Conservation (phyloP, 2,113 vertebrate species). For the Serilophus lunatus region DNA sequence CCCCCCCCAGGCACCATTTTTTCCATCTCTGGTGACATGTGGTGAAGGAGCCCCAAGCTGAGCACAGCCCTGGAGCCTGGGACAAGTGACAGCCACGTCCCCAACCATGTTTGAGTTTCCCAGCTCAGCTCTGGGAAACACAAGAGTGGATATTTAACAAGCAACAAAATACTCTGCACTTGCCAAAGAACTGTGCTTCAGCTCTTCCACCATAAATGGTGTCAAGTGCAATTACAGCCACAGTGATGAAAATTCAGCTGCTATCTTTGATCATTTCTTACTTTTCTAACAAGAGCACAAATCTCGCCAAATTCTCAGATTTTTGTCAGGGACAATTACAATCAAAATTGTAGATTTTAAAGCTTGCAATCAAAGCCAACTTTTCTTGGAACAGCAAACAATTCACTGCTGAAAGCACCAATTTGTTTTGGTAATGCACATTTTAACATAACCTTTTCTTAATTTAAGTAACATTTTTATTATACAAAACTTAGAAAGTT, state of each 20-base stretch:
- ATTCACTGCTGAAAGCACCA: conserved; percentile 54
- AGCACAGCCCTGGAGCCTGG: not conserved
- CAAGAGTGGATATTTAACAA: conserved; percentile 37
- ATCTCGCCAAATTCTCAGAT: conserved; percentile 65
- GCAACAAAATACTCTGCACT: conserved; percentile 1
- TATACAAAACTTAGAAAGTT: conserved; percentile 65
- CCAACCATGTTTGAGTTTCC: not conserved
- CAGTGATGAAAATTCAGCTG: conserved; percentile 52
- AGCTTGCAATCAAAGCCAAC: conserved; percentile 67
- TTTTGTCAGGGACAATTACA: conserved; percentile 72
- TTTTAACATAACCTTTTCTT: conserved; percentile 59
- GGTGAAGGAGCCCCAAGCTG: not conserved
- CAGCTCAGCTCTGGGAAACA: conserved; percentile 24
- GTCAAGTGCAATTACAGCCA: conserved; percentile 49
- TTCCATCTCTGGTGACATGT: not conserved
- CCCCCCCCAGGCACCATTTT: not conserved
- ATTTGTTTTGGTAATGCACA: conserved; percentile 57
- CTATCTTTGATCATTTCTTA: conserved; percentile 62
- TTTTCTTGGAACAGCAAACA: conserved; percentile 61
- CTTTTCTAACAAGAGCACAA: conserved; percentile 58
- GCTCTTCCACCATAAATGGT: conserved; percentile 32
- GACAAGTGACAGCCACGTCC: not conserved
- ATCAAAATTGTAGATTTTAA: conserved; percentile 47
- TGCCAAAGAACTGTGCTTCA: conserved; percentile 53
- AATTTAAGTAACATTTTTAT: conserved; percentile 68